Evolutionary conservation across 2,113 vertebrate species (phyloP).

Genomic region (Stegastes partitus): DNA sequence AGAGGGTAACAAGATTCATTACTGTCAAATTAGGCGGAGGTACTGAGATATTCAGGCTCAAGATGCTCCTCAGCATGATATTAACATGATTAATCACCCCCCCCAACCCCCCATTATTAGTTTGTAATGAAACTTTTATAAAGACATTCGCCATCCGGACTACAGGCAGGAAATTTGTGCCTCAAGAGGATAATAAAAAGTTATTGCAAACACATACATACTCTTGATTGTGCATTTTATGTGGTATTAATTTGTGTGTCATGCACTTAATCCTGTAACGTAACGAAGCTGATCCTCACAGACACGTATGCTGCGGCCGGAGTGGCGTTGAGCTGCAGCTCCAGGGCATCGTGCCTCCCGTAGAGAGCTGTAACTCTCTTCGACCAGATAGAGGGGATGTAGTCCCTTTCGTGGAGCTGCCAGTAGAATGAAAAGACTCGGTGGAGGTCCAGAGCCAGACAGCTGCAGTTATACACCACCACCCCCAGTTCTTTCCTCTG

Average conservation of each 20-base stretch:
- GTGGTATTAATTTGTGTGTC: not conserved
- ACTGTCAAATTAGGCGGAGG: constrained; percentile 67
- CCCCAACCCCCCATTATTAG: constrained; percentile 29
- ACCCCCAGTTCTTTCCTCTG: constrained; percentile 97
- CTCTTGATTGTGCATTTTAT: not conserved
- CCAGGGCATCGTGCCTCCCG: constrained; percentile 86
- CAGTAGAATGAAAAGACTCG: constrained; percentile 91
- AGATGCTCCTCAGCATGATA: constrained; percentile 53
- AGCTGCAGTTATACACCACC: constrained; percentile 95
- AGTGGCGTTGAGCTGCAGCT: constrained; percentile 88
- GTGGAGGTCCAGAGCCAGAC: constrained; percentile 94
- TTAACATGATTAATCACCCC: constrained; percentile 56
- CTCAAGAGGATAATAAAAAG: constrained; percentile 4
- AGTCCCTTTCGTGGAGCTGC: constrained; percentile 85
- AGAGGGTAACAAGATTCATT: constrained; percentile 70
- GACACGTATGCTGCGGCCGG: constrained; percentile 90
- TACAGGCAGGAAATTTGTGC: constrained; percentile 5
- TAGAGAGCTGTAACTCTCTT: constrained; percentile 93
- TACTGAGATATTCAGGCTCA: constrained; percentile 39
- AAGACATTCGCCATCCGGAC: constrained; percentile 1
- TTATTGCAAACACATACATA: not conserved
- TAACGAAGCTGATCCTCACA: constrained; percentile 82
- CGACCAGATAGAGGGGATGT: constrained; percentile 90
- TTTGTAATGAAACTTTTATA: constrained; percentile 47
- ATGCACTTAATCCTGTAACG: constrained; percentile 8